A percentile compares a stretch with the other conserved stretches of the same genome.
Evolutionary conservation across 2,888 invertebrate species (phyloP).

Genomic region (Elysia crispata): DNA sequence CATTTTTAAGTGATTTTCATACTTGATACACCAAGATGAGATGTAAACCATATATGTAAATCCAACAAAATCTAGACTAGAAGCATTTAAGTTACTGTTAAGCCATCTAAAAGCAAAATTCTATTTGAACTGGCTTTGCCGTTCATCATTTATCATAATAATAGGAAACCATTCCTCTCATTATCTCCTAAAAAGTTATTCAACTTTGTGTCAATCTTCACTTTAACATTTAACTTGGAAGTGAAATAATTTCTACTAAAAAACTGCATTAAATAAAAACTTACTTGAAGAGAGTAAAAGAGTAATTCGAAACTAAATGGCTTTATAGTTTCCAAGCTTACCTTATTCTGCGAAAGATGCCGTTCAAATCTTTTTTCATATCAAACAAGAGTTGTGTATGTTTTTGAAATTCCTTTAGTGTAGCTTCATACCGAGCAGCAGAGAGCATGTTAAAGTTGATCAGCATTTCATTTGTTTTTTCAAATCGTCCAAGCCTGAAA

Average conservation of each 20-base stretch:
- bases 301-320: no score
- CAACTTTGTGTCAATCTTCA: background rate
- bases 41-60: no score
- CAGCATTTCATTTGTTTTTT: conserved; percentile 99
- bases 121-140: no score
- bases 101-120: no score
- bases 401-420: conserved; percentile 91
- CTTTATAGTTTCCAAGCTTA: no score
- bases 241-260: background rate
- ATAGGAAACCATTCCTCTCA: no score
- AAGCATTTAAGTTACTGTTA: no score
- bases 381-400: conserved; percentile 91
- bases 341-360: conserved; percentile 94
- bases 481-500: conserved; percentile 88
- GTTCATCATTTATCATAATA: no score
- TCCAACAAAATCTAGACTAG: no score
- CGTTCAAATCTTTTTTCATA: conserved; percentile 96
- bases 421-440: conserved; percentile 89
- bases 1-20: no score
- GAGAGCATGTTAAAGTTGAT: conserved; percentile 97
- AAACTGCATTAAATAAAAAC: background rate
- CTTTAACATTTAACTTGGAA: background rate
- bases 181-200: no score
- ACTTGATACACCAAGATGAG: no score
- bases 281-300: background rate